Conservation (phyloP, 1,140 invertebrate species). For the Drosophila kanapiae region DNA sequence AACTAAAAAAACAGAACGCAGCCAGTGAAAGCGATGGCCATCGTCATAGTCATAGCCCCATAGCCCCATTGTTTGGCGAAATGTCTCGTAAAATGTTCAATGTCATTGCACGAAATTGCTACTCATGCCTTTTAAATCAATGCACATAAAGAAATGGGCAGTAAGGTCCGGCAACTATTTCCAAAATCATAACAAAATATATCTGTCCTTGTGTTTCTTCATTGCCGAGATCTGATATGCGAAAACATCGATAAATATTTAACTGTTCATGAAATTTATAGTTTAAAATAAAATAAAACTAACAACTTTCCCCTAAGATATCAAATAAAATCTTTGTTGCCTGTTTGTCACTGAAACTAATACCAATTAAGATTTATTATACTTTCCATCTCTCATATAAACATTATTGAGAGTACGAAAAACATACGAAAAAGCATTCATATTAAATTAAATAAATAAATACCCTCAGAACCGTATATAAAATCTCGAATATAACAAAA, state of each 20-base stretch:
- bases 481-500: neutral
- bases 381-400: no score
- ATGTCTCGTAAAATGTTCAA: slow-evolving; percentile 60
- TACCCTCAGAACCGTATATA: neutral
- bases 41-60: slow-evolving; percentile 27
- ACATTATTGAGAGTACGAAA: neutral
- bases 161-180: neutral
- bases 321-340: neutral
- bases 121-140: slow-evolving; percentile 42
- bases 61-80: slow-evolving; percentile 42
- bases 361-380: neutral
- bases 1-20: slow-evolving; percentile 68
- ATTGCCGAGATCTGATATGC: neutral
- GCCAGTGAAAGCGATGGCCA: slow-evolving; percentile 27
- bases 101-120: slow-evolving; percentile 62
- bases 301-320: neutral
- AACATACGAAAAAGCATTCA: neutral
- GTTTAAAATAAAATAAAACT: neutral
- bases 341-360: neutral
- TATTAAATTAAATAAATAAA: neutral
- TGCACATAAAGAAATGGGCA: slow-evolving; percentile 13
- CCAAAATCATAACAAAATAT: no score
- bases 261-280: neutral
- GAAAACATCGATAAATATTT: neutral
- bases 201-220: neutral